These are phyloP conservation scores for Thera britannica DNA, from an alignment of 2,888 invertebrate species.

Conservation along the genomic window DNA sequence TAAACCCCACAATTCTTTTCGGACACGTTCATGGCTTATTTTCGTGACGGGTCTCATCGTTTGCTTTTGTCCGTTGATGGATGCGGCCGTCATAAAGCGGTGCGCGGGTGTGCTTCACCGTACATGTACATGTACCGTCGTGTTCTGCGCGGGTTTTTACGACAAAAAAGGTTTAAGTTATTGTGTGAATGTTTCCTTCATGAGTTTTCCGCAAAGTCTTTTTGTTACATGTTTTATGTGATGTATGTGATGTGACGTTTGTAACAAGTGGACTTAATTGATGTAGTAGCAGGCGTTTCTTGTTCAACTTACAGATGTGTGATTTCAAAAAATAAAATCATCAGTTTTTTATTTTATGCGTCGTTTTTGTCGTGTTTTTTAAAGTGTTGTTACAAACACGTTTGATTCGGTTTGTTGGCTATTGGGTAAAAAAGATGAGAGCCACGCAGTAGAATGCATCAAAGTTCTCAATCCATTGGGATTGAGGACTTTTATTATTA, in stretches of 20 bases:
- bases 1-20: constrained; percentile 13
- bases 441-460: neutral
- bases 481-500: too few species aligned
- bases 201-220: constrained; percentile 29
- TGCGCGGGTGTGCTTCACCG: neutral
- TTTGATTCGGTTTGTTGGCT: neutral
- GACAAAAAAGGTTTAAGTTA: constrained; percentile 40
- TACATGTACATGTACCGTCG: constrained; percentile 7
- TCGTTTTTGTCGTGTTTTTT: too few species aligned
- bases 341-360: too few species aligned
- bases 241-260: constrained; percentile 19
- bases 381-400: neutral
- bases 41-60: constrained; percentile 45
- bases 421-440: neutral
- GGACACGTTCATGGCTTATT: constrained; percentile 45
- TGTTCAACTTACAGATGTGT: too few species aligned
- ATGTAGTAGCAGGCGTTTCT: neutral
- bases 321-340: too few species aligned
- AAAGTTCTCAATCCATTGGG: neutral
- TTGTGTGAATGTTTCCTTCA: constrained; percentile 41
- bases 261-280: neutral
- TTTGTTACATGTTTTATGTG: constrained; percentile 28
- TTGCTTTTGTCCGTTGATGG: constrained; percentile 54
- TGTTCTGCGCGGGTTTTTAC: constrained; percentile 34
- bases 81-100: constrained; percentile 53